Percentiles rank a stretch among this genome's conserved stretches.
phyloP scores from a whole-genome alignment of 2,113 vertebrate species.

The Aegithalos caudatus region DNA sequence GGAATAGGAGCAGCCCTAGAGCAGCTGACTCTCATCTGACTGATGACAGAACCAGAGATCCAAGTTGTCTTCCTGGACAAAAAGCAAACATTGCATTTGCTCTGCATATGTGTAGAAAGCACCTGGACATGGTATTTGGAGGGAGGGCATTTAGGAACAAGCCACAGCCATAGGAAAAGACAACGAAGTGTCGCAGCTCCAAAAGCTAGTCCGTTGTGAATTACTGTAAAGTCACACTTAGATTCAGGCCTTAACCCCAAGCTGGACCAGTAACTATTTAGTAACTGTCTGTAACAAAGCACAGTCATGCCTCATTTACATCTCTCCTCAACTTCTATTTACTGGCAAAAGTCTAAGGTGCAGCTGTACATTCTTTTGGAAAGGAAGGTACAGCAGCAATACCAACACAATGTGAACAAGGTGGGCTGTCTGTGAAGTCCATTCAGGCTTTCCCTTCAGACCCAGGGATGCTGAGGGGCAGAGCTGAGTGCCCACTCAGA shows the following conservation, averaged over 20 bases:
- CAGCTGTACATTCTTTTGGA: neutral
- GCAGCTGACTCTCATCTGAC: neutral
- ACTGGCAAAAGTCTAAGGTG: neutral
- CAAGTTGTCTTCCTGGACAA: neutral
- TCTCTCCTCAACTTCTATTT: neutral
- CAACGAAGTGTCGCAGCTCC: neutral
- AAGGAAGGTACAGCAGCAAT: neutral
- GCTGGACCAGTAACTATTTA: neutral
- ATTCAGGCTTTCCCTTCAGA: neutral
- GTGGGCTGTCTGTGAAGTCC: neutral
- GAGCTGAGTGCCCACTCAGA: neutral
- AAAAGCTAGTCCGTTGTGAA: neutral
- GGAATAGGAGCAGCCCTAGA: neutral
- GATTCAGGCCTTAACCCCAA: neutral
- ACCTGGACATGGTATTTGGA: neutral
- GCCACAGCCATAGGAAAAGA: neutral
- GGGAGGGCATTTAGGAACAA: neutral
- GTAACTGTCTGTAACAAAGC: neutral
- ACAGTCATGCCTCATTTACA: neutral
- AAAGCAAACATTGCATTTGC: neutral
- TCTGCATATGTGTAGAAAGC: neutral
- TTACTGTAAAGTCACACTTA: neutral
- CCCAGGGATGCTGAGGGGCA: neutral
- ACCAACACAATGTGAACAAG: neutral
- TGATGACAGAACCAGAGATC: neutral